Evolutionary conservation across 2,888 invertebrate genomes (phyloP).

Genomic region (Microplitis manilae): DNA sequence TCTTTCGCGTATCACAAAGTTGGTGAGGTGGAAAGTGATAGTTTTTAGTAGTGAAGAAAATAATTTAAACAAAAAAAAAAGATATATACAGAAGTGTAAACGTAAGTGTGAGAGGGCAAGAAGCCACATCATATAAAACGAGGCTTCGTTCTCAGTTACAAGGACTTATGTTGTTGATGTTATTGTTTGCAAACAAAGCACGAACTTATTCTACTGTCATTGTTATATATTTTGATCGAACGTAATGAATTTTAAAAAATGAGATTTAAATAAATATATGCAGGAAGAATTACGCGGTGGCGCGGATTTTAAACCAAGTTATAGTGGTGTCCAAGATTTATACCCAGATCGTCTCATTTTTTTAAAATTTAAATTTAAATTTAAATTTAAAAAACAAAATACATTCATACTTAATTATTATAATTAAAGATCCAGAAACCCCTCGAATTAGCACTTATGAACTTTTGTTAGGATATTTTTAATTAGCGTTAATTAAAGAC

Average conservation of each 20-base stretch:
- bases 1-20: slow-evolving; percentile 26
- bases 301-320: slow-evolving; percentile 23
- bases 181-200: slow-evolving; percentile 49
- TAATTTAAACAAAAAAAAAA: slow-evolving; percentile 37
- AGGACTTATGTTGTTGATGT: slow-evolving; percentile 47
- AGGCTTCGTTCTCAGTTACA: slow-evolving; percentile 54
- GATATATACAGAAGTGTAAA: slow-evolving; percentile 57
- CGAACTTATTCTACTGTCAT: slow-evolving; percentile 47
- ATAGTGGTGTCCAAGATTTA: slow-evolving; percentile 31
- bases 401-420: not conserved
- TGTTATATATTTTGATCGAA: slow-evolving; percentile 28
- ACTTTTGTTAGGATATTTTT: slow-evolving; percentile 19
- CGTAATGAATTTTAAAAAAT: slow-evolving; percentile 41
- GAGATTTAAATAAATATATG: not conserved
- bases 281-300: slow-evolving; percentile 22
- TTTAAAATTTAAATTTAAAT: not conserved
- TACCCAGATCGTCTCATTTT: slow-evolving; percentile 11
- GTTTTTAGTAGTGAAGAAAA: slow-evolving; percentile 59
- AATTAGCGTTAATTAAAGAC: slow-evolving; percentile 1
- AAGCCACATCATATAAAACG: slow-evolving; percentile 54
- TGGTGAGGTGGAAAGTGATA: slow-evolving; percentile 64
- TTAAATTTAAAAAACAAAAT: not conserved
- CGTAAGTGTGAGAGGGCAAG: slow-evolving; percentile 63
- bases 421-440: not conserved
- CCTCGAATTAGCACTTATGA: slow-evolving; percentile 18